Base-by-base conservation (phyloP, 2,888 invertebrate species). In the Dasysyrphus tricinctus region DNA sequence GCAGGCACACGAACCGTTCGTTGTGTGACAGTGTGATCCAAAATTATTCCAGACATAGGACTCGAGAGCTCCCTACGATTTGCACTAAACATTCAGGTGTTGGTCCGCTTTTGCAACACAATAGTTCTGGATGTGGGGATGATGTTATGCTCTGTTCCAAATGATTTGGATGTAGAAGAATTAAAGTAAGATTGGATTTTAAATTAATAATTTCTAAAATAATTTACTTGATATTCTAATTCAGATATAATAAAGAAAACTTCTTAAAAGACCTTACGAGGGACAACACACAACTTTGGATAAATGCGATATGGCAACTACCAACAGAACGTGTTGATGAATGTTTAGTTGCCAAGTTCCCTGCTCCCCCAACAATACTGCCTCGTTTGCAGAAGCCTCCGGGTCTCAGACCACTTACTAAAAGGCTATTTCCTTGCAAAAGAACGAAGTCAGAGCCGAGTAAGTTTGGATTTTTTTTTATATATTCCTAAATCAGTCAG, bases 371-470 rank as follows among this genome's bases (percentile, higher is more conserved):
- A 39, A 96, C 94, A 79, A 89, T 94, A 76, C 91, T 99, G 77
- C 99, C 99, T 0, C 94, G 99, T 89, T 95, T 97, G 70, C 97
- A 98, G 90, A 96, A 96, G 24, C 95, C 97, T n/a, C 99, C 99
- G 0, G 97, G 96, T 91, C 96, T 96, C 0, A 97, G 95, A 91
- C 94, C 96, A 0, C 93, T 96, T 24, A 99, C 99, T 0, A 99
- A 44, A 96, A 96, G 90, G 97, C 96, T 16, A 95, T 96, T 47
- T 94, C 95, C 3, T 94, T 94, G 89, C 95, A 96, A 80, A 94
- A 97, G 83, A 92, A 94, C 88, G 92, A 94, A 82, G 95, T 95
- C 89, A 94, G 95, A 92, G 89, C 93, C 78, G 94, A 95, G 96
- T 96, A 93, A 94, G 95, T 94, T 56, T 24, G 29, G 34, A 0